A percentile compares a stretch with the other conserved stretches of the same genome.
Evolutionary conservation across 92 coral and sea anemone genomes (phyloP).

Genomic region (Epizoanthus ramosus): DNA sequence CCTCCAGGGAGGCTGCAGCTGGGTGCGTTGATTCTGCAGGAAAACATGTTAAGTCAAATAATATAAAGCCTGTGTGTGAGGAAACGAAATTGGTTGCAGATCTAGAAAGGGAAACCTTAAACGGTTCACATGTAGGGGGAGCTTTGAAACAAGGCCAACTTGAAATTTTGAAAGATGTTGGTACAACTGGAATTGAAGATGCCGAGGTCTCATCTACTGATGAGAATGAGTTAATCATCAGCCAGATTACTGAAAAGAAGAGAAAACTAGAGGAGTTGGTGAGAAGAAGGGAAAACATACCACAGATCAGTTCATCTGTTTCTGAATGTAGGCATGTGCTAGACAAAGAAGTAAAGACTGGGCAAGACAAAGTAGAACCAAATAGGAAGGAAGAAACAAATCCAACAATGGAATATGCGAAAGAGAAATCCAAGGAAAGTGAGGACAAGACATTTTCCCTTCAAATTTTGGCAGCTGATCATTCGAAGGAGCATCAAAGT

Average conservation of each 20-base stretch:
- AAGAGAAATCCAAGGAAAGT: neutral
- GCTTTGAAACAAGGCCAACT: neutral
- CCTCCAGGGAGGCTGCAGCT: neutral
- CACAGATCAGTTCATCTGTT: slow-evolving; percentile 1
- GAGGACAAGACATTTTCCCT: neutral
- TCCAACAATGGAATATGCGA: neutral
- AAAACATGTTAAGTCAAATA: neutral
- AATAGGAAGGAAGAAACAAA: neutral
- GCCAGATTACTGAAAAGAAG: slow-evolving; percentile 52
- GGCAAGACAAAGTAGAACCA: neutral
- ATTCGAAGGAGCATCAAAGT: neutral
- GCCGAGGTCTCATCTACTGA: neutral
- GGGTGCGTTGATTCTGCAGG: neutral
- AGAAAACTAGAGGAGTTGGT: slow-evolving; percentile 54
- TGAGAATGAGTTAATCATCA: slow-evolving; percentile 31
- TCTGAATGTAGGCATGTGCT: neutral
- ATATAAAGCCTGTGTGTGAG: neutral
- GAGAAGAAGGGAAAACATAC: slow-evolving; percentile 40
- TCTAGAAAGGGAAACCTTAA: neutral
- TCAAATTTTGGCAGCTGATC: neutral
- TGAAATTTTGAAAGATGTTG: neutral
- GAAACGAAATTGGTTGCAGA: neutral
- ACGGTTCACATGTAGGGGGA: too few relatives aligned
- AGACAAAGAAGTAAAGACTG: neutral
- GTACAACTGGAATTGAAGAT: neutral